Evolutionary conservation across 2,888 invertebrate genomes (phyloP), one percentile per base, ranked within the genome.

Genomic region (Helicoverpa assulta): DNA sequence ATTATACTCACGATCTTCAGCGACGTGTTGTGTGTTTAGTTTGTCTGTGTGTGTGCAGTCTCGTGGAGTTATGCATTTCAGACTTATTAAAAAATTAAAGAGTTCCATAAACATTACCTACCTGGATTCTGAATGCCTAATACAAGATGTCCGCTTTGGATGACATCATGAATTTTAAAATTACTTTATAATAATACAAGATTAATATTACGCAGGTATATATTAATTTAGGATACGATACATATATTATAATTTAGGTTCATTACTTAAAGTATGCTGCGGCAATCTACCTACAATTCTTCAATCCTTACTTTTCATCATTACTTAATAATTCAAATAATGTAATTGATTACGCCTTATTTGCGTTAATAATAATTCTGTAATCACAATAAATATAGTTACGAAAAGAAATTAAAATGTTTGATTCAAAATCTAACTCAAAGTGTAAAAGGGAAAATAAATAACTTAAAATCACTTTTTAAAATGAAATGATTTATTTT

Each of bases 1-100:
- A 82, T 68, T 77, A 93, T 95, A 95, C 95, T 95, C 91, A 95
- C 95, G 85, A 83, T 89, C 83, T 68, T 83, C 92, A 87, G 85
- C 94, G 93, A 85, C 85, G 89, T 92, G 86, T 88, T 85, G 88
- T 90, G 88, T 90, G 86, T 90, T 81, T 67, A 69, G 76, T 83
- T 59, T 87, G 86, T 90, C 82, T 90, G 86, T 91, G 85, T 89
- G 82, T 88, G 73, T 70, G 57, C 67, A 82, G 93, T 92, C 94
- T 94, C 94, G 94, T 94, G 93, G 93, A 83, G 78, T 65, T 47
- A 64, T 76, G 37, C 43, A 50, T 43, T 66, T 56, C 12, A 58
- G 52, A 59, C 40, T n/a, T 47, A 8, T 51, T 50, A 51, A 18
- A n/a, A 40, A 43, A 52, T 19, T 51, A 21, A 60, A 50, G 19